Percentiles rank a stretch among this genome's conserved stretches.
Conservation (phyloP, 2,113 vertebrate species). For the Bos indicus region DNA sequence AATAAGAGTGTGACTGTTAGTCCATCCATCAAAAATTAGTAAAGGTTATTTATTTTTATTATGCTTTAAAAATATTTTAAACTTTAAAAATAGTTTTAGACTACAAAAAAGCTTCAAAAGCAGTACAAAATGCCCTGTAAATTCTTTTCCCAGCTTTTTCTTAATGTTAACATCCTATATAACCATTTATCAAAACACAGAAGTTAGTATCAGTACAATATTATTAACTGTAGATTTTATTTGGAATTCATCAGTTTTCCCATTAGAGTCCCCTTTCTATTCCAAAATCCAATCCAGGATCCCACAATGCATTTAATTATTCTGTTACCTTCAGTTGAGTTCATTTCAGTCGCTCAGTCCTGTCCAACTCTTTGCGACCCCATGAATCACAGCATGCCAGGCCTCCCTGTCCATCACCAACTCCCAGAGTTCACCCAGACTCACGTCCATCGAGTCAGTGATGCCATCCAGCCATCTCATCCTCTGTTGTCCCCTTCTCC, state of each 20-base stretch:
- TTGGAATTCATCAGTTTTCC: background rate
- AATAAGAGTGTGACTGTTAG: background rate
- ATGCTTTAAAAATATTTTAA: background rate
- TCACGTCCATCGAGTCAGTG: background rate
- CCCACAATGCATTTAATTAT: background rate
- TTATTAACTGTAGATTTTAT: background rate
- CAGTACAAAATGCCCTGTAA: background rate
- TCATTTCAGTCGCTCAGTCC: background rate
- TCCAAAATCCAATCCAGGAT: background rate
- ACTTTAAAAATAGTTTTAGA: background rate
- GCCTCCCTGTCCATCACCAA: background rate
- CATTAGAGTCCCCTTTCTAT: background rate
- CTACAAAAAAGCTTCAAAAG: background rate
- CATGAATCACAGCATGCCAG: background rate
- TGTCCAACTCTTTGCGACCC: background rate
- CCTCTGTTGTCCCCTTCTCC: background rate
- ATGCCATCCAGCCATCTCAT: background rate
- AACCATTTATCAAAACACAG: background rate
- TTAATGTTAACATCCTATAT: background rate
- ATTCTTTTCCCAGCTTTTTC: background rate
- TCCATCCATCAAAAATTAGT: background rate
- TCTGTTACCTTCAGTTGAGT: background rate
- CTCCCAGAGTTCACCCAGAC: background rate
- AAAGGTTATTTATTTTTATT: background rate
- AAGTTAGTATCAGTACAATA: background rate